Evolutionary conservation across 2,797 vertebrate species (phyloP).

Genomic region (Poecilia wingei): DNA sequence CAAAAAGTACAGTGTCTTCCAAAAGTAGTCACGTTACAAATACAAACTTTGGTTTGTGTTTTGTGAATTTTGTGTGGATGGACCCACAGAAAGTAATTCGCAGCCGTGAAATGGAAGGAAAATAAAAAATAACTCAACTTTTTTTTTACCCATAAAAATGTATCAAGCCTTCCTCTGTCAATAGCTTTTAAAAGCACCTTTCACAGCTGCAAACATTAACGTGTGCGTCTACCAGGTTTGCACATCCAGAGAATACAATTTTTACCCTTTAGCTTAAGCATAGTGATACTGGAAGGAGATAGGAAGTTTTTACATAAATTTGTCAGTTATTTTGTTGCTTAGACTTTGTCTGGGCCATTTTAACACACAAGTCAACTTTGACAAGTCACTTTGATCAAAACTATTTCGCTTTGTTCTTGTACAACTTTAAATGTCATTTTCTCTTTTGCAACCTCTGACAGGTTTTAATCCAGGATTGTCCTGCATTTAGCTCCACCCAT

Average conservation of each 20-base stretch:
- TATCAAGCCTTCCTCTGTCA: background rate
- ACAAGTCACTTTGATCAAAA: background rate
- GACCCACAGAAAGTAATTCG: too few relatives aligned
- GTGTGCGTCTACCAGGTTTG: background rate
- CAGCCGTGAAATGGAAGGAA: background rate
- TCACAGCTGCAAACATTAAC: background rate
- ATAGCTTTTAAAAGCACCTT: background rate
- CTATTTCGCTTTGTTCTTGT: background rate
- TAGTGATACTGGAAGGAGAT: background rate
- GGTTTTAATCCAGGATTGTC: too few relatives aligned
- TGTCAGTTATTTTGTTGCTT: background rate
- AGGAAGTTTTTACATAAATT: background rate
- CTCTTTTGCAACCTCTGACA: too few relatives aligned
- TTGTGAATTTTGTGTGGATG: background rate
- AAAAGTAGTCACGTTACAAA: background rate
- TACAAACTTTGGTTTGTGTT: background rate
- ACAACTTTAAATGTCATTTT: background rate
- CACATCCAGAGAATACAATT: background rate
- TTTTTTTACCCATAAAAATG: background rate
- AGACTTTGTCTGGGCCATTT: background rate
- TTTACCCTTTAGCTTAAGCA: background rate
- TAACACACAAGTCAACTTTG: background rate
- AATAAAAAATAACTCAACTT: background rate
- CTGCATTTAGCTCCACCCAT: background rate
- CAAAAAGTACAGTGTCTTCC: background rate